Evolutionary conservation across 2,113 vertebrate genomes (phyloP).

Genomic region (Mirounga angustirostris): DNA sequence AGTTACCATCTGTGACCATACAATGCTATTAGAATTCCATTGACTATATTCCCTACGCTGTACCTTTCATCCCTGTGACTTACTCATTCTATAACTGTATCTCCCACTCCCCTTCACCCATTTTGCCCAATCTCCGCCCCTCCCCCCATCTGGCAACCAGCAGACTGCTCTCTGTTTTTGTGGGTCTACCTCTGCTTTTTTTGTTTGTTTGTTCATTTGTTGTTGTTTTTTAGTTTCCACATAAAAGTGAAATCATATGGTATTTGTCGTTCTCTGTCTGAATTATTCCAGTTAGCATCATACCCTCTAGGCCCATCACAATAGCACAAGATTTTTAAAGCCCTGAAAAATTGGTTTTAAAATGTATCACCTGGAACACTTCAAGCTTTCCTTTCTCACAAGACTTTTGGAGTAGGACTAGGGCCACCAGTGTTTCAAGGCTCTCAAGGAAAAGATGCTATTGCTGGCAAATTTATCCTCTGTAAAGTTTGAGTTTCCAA

Average conservation of each 20-base stretch:
- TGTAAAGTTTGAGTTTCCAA: slow-evolving; percentile 41
- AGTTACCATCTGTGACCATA: not conserved
- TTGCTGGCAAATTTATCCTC: slow-evolving; percentile 28
- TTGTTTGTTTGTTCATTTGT: not conserved
- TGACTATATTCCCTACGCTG: not conserved
- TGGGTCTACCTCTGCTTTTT: not conserved
- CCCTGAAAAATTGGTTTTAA: not conserved
- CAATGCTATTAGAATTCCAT: not conserved
- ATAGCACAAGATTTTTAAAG: not conserved
- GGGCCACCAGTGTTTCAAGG: slow-evolving; percentile 7
- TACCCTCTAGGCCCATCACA: not conserved
- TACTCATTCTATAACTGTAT: not conserved
- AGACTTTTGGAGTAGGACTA: slow-evolving; percentile 37
- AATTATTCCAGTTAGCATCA: not conserved
- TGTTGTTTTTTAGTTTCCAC: not conserved
- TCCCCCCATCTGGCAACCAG: not conserved
- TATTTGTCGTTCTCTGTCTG: not conserved
- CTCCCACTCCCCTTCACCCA: not conserved
- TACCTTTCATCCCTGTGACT: not conserved
- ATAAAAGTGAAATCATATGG: not conserved
- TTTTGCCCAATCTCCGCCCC: not conserved
- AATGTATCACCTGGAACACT: not conserved
- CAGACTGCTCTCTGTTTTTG: not conserved
- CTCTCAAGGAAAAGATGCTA: not conserved
- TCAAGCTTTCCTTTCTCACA: slow-evolving; percentile 46